Conservation (phyloP, 1,140 invertebrate species). For the Metopolophium dirhodum region DNA sequence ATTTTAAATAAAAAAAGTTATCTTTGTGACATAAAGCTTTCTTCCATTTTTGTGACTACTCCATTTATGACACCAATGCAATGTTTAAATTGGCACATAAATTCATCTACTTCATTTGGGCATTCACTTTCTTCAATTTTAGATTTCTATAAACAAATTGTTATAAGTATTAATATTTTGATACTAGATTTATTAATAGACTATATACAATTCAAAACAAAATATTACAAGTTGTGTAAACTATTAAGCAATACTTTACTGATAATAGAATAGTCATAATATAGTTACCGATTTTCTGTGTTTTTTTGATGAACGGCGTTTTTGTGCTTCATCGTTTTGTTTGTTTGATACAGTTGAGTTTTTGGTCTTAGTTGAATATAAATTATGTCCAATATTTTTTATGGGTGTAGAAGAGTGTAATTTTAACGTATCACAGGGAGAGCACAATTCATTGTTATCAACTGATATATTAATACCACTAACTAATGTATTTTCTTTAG, state of each 20-base stretch:
- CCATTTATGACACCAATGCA: conserved; percentile 54
- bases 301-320: conserved; percentile 32
- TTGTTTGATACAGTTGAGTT: neutral
- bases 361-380: conserved; percentile 11
- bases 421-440: neutral
- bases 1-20: conserved; percentile 7
- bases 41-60: conserved; percentile 52
- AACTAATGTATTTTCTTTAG: conserved; percentile 52
- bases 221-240: neutral
- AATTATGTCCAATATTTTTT: neutral
- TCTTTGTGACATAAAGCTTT: conserved; percentile 52
- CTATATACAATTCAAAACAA: neutral
- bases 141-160: conserved; percentile 32
- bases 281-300: conserved; percentile 24
- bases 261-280: neutral
- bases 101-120: conserved; percentile 34
- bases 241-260: neutral
- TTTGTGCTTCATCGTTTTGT: conserved; percentile 16
- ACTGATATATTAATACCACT: conserved; percentile 39
- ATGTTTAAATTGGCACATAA: conserved; percentile 53
- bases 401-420: neutral
- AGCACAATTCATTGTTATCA: conserved; percentile 7
- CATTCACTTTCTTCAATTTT: neutral
- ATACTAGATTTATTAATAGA: neutral
- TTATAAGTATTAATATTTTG: neutral